These are phyloP conservation scores for Spondyliosoma cantharus DNA, from an alignment of 2,797 vertebrate genomes.

Conservation along the genomic window DNA sequence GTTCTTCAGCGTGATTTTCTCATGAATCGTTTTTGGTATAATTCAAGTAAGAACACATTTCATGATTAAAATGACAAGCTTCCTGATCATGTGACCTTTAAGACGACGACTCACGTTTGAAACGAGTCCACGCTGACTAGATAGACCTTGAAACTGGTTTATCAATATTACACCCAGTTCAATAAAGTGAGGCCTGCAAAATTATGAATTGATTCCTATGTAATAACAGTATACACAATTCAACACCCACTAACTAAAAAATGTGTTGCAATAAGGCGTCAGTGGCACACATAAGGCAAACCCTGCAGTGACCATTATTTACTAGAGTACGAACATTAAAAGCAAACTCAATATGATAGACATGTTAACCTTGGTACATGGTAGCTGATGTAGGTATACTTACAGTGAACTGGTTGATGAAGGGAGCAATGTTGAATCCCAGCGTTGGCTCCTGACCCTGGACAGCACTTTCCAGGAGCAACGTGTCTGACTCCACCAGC, in stretches of 20 bases:
- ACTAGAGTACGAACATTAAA: background rate
- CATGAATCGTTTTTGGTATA: background rate
- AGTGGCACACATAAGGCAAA: background rate
- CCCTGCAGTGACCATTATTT: background rate
- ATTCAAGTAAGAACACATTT: background rate
- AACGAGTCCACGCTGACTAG: background rate
- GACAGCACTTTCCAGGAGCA: slow-evolving; percentile 93
- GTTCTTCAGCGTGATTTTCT: background rate
- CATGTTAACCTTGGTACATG: too few species aligned
- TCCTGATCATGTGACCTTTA: background rate
- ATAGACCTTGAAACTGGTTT: background rate
- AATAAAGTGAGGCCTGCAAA: background rate
- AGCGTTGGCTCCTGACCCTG: slow-evolving; percentile 94
- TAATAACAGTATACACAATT: background rate
- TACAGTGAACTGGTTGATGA: slow-evolving; percentile 99
- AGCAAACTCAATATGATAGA: background rate
- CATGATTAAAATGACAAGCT: background rate
- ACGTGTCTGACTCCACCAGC: slow-evolving; percentile 91
- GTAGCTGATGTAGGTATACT: slow-evolving; percentile 14
- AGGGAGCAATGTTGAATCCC: slow-evolving; percentile 94
- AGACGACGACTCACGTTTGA: background rate
- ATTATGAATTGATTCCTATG: background rate
- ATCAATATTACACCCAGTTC: background rate
- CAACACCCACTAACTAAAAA: background rate
- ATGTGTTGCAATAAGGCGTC: too few species aligned